phyloP scores from a whole-genome alignment of 2,888 invertebrate genomes.

The Nycteola revayana region DNA sequence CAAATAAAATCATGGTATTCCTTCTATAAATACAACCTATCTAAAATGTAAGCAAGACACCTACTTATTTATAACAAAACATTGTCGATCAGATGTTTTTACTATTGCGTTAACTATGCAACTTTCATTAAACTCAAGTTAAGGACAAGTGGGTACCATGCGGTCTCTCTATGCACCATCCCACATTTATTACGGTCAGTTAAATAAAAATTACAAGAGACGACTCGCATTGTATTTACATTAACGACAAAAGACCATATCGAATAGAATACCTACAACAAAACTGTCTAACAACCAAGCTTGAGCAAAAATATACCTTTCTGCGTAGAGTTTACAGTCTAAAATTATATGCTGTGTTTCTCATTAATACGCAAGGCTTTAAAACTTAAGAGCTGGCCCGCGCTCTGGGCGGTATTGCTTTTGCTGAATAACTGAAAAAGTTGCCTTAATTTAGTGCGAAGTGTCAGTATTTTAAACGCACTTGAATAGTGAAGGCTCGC shows the following conservation, averaged over 20 bases:
- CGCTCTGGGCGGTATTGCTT: slow-evolving; percentile 65
- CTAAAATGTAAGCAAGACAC: too few species aligned
- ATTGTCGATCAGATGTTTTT: slow-evolving; percentile 31
- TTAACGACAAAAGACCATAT: slow-evolving; percentile 53
- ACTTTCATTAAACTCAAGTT: slow-evolving; percentile 43
- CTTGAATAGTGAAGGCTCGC: slow-evolving; percentile 59
- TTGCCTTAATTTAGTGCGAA: slow-evolving; percentile 73
- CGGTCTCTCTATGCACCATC: slow-evolving; percentile 40
- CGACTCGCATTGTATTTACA: slow-evolving; percentile 56
- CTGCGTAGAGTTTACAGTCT: neutral
- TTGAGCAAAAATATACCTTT: neutral
- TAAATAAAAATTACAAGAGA: slow-evolving; percentile 49
- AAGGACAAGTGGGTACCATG: slow-evolving; percentile 47
- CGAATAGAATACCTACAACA: slow-evolving; percentile 65
- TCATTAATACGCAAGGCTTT: slow-evolving; percentile 17
- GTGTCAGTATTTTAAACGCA: slow-evolving; percentile 56
- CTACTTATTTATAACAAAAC: too few species aligned
- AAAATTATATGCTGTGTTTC: slow-evolving; percentile 4
- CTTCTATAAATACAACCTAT: too few species aligned
- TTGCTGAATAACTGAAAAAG: slow-evolving; percentile 66
- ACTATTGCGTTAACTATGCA: slow-evolving; percentile 24
- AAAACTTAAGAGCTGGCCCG: slow-evolving; percentile 38
- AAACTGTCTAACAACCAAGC: slow-evolving; percentile 17
- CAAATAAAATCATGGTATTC: too few species aligned
- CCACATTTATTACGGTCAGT: slow-evolving; percentile 69